Percentiles rank a stretch among this genome's conserved stretches.
Evolutionary conservation across 1,140 invertebrate species (phyloP).

Genomic region (Drosophila takahashii): DNA sequence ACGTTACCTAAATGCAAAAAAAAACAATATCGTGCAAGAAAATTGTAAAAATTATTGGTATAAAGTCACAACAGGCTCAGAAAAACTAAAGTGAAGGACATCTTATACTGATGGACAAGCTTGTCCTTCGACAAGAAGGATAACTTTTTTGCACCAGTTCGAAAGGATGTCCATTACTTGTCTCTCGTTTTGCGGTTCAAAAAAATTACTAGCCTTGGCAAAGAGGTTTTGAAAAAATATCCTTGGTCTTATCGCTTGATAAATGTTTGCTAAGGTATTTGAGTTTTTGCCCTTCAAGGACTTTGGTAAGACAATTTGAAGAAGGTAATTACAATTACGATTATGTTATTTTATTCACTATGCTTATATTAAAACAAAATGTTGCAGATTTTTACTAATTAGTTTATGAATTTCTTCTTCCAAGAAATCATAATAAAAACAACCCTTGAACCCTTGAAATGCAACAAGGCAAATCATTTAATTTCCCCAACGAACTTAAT

Average conservation of each 20-base stretch:
- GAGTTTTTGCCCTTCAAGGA: neutral
- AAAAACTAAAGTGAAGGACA: conserved; percentile 35
- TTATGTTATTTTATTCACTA: too few relatives aligned
- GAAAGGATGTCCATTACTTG: conserved; percentile 43
- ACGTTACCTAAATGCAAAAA: conserved; percentile 9
- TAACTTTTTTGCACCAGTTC: conserved; percentile 36
- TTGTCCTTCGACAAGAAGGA: conserved; percentile 18
- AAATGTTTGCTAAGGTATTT: conserved; percentile 2
- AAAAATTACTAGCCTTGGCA: neutral
- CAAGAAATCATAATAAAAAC: too few relatives aligned
- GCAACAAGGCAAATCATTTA: neutral
- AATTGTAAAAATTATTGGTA: conserved; percentile 40
- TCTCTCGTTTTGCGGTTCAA: conserved; percentile 5
- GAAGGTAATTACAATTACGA: too few relatives aligned
- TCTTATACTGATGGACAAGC: conserved; percentile 46
- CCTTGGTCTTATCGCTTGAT: conserved; percentile 11
- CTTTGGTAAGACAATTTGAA: neutral
- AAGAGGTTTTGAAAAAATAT: neutral
- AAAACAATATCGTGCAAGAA: conserved; percentile 4
- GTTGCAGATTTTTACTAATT: too few relatives aligned
- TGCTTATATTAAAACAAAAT: too few relatives aligned
- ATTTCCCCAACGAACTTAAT: conserved; percentile 11
- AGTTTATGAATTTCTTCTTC: too few relatives aligned
- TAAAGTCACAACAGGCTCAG: conserved; percentile 29
- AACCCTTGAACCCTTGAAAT: neutral